Evolutionary conservation across 1,140 invertebrate species (phyloP).

Genomic region (Holcopasites calliopsidis): DNA sequence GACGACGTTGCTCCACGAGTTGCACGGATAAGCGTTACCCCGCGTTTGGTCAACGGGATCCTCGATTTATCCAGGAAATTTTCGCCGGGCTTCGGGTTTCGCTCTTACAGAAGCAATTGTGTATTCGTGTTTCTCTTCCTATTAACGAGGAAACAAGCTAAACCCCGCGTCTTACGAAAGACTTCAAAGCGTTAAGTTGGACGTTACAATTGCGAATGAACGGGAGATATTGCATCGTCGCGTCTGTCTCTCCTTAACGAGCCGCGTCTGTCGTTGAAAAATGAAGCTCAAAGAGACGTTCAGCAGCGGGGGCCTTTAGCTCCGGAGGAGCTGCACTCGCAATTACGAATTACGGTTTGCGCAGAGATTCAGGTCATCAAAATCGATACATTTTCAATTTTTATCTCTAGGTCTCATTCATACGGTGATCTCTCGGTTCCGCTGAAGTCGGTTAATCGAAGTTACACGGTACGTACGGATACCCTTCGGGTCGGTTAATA

Average conservation of each 20-base stretch:
- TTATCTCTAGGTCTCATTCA: too few relatives aligned
- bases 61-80: neutral
- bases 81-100: neutral
- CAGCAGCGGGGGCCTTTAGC: too few relatives aligned
- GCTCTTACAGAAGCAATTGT: neutral
- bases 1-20: conserved; percentile 1
- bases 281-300: conserved; percentile 23
- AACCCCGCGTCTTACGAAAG: conserved; percentile 1
- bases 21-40: neutral
- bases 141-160: conserved; percentile 1
- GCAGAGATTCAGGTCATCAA: neutral
- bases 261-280: conserved; percentile 10
- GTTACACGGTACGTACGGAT: conserved; percentile 18
- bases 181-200: conserved; percentile 21
- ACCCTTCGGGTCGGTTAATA: conserved; percentile 34
- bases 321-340: neutral
- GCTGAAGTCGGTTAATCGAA: conserved; percentile 32
- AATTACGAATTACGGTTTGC: neutral
- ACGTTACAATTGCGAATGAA: neutral
- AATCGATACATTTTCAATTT: too few relatives aligned
- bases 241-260: neutral
- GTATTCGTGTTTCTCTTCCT: too few relatives aligned
- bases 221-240: conserved; percentile 6
- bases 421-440: too few relatives aligned
- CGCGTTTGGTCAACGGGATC: neutral